A percentile compares a stretch with the other conserved stretches of the same genome.
These are phyloP conservation scores for Solenopsis fugax DNA, from an alignment of 1,140 invertebrate genomes.

Conservation along the genomic window DNA sequence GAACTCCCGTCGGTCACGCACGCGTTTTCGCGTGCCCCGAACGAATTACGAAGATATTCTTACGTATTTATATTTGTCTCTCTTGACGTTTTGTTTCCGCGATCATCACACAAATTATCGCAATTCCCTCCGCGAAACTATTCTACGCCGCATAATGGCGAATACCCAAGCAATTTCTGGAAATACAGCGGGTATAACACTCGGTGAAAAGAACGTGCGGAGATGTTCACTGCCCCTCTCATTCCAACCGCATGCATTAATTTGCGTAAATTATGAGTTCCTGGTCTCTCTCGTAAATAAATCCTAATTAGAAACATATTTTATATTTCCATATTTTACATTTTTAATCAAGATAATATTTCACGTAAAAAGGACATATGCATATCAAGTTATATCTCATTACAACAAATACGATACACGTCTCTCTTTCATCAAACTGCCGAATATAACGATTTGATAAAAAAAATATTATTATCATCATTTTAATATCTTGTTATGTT, in stretches of 20 bases:
- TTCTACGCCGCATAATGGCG: constrained; percentile 20
- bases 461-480: too few species aligned
- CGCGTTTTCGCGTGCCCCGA: constrained; percentile 67
- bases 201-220: background rate
- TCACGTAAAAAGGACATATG: background rate
- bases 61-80: constrained; percentile 74
- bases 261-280: constrained; percentile 28
- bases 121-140: constrained; percentile 58
- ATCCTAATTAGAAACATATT: constrained; percentile 34
- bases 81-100: constrained; percentile 66
- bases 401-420: background rate
- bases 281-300: constrained; percentile 19
- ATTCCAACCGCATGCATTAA: background rate
- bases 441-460: background rate
- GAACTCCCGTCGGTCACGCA: constrained; percentile 50
- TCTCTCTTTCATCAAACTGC: background rate
- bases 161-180: constrained; percentile 30
- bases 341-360: constrained; percentile 45
- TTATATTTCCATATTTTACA: constrained; percentile 45
- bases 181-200: constrained; percentile 4
- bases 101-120: constrained; percentile 65
- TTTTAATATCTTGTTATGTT: too few species aligned
- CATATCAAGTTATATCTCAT: background rate
- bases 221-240: background rate
- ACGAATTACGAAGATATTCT: constrained; percentile 65